phyloP scores from a whole-genome alignment of 2,888 invertebrate species.

The Mallateleia sp. region DNA sequence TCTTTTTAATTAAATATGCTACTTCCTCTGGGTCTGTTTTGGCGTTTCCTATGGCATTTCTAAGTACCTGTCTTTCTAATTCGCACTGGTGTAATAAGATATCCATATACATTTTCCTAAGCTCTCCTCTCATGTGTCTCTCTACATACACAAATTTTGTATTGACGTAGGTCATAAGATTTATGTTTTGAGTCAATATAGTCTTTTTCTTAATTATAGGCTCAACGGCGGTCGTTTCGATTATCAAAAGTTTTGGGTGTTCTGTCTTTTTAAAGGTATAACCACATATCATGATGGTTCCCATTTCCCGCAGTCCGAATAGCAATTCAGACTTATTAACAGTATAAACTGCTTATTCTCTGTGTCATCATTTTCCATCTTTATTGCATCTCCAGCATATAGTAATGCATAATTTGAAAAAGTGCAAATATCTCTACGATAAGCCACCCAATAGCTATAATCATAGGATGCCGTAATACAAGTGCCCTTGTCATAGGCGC shows the following conservation, averaged over 20 bases:
- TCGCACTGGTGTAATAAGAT: slow-evolving; percentile 80
- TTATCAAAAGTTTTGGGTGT: slow-evolving; percentile 67
- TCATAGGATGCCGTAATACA: too few relatives aligned
- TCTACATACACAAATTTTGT: slow-evolving; percentile 83
- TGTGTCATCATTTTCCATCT: too few relatives aligned
- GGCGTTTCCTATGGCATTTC: slow-evolving; percentile 79
- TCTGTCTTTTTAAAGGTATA: slow-evolving; percentile 54
- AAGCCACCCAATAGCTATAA: too few relatives aligned
- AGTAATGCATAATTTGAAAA: slow-evolving; percentile 76
- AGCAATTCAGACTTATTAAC: slow-evolving; percentile 56
- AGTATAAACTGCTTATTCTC: too few relatives aligned
- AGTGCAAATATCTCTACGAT: too few relatives aligned
- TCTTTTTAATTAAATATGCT: slow-evolving; percentile 78
- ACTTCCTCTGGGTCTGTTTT: slow-evolving; percentile 81
- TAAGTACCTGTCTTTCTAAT: slow-evolving; percentile 80
- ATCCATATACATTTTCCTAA: slow-evolving; percentile 78
- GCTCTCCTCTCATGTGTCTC: slow-evolving; percentile 75
- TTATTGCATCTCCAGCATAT: slow-evolving; percentile 68
- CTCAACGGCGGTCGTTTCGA: slow-evolving; percentile 17
- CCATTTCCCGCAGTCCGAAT: slow-evolving; percentile 68
- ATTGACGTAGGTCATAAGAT: slow-evolving; percentile 80
- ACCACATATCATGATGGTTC: slow-evolving; percentile 17
- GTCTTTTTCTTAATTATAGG: neutral
- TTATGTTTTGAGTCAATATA: slow-evolving; percentile 50
- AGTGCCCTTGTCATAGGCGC: slow-evolving; percentile 26